Conservation (phyloP, 2,797 vertebrate genomes). For the Gallinago nigripennis region DNA sequence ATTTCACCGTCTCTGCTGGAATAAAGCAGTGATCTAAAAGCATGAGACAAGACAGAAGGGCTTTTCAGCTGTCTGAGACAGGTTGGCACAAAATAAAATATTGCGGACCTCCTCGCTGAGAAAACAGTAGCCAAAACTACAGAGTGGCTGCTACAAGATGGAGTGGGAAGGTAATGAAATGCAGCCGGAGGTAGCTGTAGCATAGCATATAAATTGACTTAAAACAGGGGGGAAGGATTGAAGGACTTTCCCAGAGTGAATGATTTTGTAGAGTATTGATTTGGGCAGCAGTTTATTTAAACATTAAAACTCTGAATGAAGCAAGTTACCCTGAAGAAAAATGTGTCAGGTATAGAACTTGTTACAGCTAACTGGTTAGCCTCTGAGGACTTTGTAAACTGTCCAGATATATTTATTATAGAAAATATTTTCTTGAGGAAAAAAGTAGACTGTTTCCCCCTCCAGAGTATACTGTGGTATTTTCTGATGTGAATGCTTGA, state of each 20-base stretch:
- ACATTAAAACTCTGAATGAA: slow-evolving; percentile 81
- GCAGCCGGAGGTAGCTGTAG: slow-evolving; percentile 33
- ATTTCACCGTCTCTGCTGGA: neutral
- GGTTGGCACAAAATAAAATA: neutral
- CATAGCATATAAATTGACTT: slow-evolving; percentile 52
- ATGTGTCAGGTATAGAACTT: slow-evolving; percentile 79
- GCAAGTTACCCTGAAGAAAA: slow-evolving; percentile 80
- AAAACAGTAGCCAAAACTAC: neutral
- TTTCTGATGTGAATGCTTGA: slow-evolving; percentile 43
- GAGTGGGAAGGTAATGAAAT: slow-evolving; percentile 63
- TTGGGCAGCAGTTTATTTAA: slow-evolving; percentile 82
- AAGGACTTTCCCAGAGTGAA: slow-evolving; percentile 73
- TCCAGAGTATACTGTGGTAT: slow-evolving; percentile 42
- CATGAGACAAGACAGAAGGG: slow-evolving; percentile 35
- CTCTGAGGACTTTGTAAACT: slow-evolving; percentile 79
- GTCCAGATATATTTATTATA: slow-evolving; percentile 81
- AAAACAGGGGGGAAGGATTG: slow-evolving; percentile 67
- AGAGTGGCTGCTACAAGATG: slow-evolving; percentile 14
- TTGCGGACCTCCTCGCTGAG: neutral
- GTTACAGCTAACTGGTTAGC: slow-evolving; percentile 75
- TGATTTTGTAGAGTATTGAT: slow-evolving; percentile 78
- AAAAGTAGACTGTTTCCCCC: slow-evolving; percentile 53
- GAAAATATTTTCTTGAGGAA: slow-evolving; percentile 69
- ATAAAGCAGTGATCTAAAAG: slow-evolving; percentile 23
- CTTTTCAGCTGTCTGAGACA: slow-evolving; percentile 18